Percentiles rank a stretch among this genome's conserved stretches.
These are phyloP conservation scores for Sceliomorpha sp. DNA, from an alignment of 2,888 invertebrate species.

Conservation along the genomic window DNA sequence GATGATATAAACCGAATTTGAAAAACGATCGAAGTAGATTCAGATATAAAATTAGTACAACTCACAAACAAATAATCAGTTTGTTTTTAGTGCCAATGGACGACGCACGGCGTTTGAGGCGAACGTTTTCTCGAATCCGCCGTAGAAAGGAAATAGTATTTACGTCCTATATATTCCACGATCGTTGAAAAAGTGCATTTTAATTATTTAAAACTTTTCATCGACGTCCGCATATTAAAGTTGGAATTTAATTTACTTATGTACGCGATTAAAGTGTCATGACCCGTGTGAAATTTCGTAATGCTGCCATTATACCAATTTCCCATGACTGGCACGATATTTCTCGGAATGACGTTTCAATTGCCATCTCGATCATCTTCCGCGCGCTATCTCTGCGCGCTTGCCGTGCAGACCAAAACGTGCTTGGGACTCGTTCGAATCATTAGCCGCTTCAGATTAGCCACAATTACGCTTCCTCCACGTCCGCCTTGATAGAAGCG, in stretches of 20 bases:
- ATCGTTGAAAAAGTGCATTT: no score
- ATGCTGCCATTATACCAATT: constrained; percentile 30
- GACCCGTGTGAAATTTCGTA: constrained; percentile 26
- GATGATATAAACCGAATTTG: no score
- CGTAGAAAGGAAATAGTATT: no score
- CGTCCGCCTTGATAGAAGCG: constrained; percentile 43
- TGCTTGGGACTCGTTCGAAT: constrained; percentile 49
- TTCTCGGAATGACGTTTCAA: constrained; percentile 55
- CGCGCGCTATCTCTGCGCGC: constrained; percentile 40
- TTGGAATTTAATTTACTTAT: constrained; percentile 22
- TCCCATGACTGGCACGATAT: constrained; percentile 40
- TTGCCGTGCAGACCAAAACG: constrained; percentile 43
- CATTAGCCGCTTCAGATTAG: constrained; percentile 51
- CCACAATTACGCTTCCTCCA: constrained; percentile 44
- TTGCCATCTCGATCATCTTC: constrained; percentile 46
- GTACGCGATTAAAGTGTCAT: constrained; percentile 27
- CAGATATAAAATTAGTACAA: no score
- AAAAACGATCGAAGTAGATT: no score
- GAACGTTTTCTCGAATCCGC: no score
- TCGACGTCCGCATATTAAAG: no score
- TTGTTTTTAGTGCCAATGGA: no score
- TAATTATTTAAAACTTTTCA: no score
- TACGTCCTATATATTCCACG: no score
- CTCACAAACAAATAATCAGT: no score
- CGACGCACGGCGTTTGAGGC: no score